phyloP scores from a whole-genome alignment of 2,797 vertebrate species.

The Falco naumanni region DNA sequence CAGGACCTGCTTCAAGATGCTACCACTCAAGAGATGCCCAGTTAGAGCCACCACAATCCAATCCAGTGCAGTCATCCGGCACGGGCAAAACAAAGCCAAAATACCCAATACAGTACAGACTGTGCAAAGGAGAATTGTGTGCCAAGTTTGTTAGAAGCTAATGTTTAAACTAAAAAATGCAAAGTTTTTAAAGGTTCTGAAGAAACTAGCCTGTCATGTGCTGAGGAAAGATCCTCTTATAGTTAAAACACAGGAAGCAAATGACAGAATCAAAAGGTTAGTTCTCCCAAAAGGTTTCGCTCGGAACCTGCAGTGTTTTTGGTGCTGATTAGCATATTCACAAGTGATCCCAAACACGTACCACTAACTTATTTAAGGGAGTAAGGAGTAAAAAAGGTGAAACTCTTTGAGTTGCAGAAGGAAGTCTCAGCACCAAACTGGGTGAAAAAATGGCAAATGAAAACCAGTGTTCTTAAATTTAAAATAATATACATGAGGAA shows the following conservation, averaged over 20 bases:
- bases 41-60: neutral
- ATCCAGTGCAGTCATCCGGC: neutral
- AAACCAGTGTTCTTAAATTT: neutral
- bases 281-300: neutral
- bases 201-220: neutral
- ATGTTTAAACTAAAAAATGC: rapidly evolving
- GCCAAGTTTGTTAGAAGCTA: neutral
- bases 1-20: neutral
- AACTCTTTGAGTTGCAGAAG: neutral
- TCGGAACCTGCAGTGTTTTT: neutral
- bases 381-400: neutral
- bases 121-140: neutral
- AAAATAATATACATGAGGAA: rapidly evolving
- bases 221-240: neutral
- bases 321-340: neutral
- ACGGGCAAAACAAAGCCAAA: neutral
- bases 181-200: neutral
- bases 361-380: neutral
- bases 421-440: neutral
- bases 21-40: neutral
- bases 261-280: neutral
- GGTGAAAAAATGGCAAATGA: neutral
- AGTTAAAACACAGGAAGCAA: neutral
- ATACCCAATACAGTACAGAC: neutral
- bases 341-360: neutral